Percentiles rank a stretch among this genome's conserved stretches.
phyloP scores from a whole-genome alignment of 92 coral and sea anemone species.

The Anthopleura xanthogrammica region DNA sequence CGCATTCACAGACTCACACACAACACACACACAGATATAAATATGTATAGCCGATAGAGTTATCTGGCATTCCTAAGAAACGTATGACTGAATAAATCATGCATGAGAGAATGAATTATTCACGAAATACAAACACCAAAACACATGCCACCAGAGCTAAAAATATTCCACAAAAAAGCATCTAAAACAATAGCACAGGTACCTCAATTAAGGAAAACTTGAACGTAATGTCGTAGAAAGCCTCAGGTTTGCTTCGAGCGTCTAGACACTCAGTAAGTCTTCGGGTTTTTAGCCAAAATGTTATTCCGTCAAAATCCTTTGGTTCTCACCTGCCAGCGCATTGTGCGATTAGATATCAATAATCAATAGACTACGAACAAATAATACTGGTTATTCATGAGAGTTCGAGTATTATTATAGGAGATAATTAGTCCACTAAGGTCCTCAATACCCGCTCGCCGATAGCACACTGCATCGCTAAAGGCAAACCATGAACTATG shows the following conservation, averaged over 20 bases:
- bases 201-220: background rate
- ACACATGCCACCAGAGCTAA: conserved; percentile 16
- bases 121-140: background rate
- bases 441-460: background rate
- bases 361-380: conserved; percentile 12
- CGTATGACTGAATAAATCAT: conserved; percentile 13
- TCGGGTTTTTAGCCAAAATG: conserved; percentile 11
- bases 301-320: conserved; percentile 1
- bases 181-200: background rate
- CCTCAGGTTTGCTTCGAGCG: background rate
- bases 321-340: conserved; percentile 10
- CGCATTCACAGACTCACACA: background rate
- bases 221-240: background rate
- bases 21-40: background rate
- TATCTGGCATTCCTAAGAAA: conserved; percentile 15
- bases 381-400: conserved; percentile 21
- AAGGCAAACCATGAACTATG: background rate
- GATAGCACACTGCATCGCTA: background rate
- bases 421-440: conserved; percentile 6
- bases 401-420: conserved; percentile 9
- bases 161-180: background rate
- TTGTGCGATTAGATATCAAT: conserved; percentile 12
- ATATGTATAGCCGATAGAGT: background rate
- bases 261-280: conserved; percentile 8
- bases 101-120: conserved; percentile 6